Base-by-base conservation (phyloP, 2,113 vertebrate species). In the Gavialis gangeticus region DNA sequence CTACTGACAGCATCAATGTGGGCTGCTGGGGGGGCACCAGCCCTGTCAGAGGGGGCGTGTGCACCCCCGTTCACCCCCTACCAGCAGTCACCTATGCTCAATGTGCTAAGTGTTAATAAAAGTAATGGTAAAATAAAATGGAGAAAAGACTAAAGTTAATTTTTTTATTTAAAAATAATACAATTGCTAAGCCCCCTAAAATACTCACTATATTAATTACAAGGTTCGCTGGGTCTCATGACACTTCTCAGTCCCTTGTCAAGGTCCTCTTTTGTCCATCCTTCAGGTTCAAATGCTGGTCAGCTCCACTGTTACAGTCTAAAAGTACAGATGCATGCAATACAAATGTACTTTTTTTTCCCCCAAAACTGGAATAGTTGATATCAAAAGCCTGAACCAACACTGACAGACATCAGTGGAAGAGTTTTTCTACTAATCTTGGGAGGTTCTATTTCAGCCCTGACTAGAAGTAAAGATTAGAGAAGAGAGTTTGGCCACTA, bases 61-160 rank as follows among this genome's bases (percentile, higher is more conserved):
- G 46, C 46, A 46, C 46, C 46, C 46, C 46, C 9, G 8, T 46
- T 7, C 46, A 46, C 46, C 46, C 6, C 46, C 46, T 71, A 24
- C 34, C 37, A 21, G 59, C 9, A 75, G 54, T 27, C 25, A 4
- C 3, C 7, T 1, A 1, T 0, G 0, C 24, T 55, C 54, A 4
- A 28, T 75, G 37, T 87, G 59, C 15, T 7, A 21, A 0, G 0
- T 5, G 2, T 63, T 76, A 18, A 37, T 28, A 80, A 15, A 83
- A 84, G 71, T 28, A 81, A 1, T 16, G 14, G 2, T 2, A 4
- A 22, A 14, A 25, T 67, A 21, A 75, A 3, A 28, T 30, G 59
- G 76, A 28, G 56, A 59, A 28, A 15, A 79, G 22, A 18, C 75
- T 69, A 57, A 86, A 24, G 22, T 17, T 93, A 82, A 82, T 62